Conservation (phyloP, 2,888 invertebrate species). For the Nephrotoma flavescens region DNA sequence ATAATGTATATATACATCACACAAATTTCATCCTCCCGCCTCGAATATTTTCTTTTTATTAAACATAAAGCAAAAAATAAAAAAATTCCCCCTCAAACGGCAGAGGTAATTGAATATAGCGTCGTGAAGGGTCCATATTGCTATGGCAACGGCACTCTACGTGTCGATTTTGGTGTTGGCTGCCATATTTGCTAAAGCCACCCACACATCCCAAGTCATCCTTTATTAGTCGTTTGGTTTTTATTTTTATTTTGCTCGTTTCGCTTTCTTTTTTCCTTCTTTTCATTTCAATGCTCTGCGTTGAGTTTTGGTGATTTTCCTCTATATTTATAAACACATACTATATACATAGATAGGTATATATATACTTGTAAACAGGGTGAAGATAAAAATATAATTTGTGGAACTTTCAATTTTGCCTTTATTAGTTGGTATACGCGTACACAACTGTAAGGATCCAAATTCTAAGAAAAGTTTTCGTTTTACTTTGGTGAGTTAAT, state of each 20-base stretch:
- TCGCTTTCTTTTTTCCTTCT: not conserved
- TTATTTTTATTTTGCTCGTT: not conserved
- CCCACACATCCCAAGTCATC: constrained; percentile 9
- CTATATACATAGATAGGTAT: not conserved
- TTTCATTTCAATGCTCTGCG: not conserved
- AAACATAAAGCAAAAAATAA: not conserved
- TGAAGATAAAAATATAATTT: not conserved
- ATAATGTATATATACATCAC: not conserved
- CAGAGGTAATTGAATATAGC: not conserved
- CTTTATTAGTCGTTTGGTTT: not conserved
- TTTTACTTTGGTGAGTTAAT: not conserved
- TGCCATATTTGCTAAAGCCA: constrained; percentile 31
- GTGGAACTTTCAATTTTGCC: not conserved
- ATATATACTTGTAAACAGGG: not conserved
- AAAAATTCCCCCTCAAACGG: not conserved
- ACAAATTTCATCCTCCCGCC: not conserved
- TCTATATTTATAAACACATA: not conserved
- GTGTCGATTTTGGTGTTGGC: constrained; percentile 33
- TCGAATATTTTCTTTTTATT: not conserved
- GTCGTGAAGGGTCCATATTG: constrained; percentile 22
- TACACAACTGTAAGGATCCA: not conserved
- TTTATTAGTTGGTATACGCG: not conserved
- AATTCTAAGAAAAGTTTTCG: not conserved
- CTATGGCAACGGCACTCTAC: constrained; percentile 32
- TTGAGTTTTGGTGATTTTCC: not conserved